These are phyloP conservation scores for Bufotes viridis DNA, from an alignment of 2,797 vertebrate species.

Conservation along the genomic window DNA sequence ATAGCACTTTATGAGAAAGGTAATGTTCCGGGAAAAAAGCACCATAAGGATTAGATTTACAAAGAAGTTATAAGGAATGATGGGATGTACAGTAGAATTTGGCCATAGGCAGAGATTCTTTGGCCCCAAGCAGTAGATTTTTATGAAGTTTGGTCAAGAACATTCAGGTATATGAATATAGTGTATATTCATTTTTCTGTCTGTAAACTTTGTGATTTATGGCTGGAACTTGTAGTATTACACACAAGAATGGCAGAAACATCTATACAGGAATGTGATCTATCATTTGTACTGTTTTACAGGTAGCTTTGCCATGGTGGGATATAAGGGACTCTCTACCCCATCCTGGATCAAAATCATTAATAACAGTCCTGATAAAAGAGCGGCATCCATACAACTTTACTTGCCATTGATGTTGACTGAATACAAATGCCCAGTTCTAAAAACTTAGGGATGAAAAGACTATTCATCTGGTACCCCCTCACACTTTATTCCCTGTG, in stretches of 20 bases:
- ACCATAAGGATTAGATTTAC: background rate
- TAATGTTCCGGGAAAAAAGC: slow-evolving; percentile 49
- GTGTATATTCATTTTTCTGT: background rate
- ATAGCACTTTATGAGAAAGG: slow-evolving; percentile 61
- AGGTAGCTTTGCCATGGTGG: slow-evolving; percentile 70
- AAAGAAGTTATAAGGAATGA: background rate
- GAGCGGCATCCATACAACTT: slow-evolving; percentile 64
- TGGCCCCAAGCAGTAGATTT: background rate
- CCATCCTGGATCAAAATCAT: slow-evolving; percentile 67
- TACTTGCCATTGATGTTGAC: slow-evolving; percentile 65
- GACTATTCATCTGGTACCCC: background rate
- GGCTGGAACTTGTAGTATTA: background rate
- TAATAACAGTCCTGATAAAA: slow-evolving; percentile 63
- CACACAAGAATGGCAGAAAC: background rate
- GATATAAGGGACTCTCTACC: slow-evolving; percentile 63
- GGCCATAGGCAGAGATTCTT: background rate
- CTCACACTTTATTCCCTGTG: background rate
- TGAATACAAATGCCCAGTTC: slow-evolving; percentile 61
- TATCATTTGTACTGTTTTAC: slow-evolving; percentile 24
- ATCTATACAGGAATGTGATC: background rate
- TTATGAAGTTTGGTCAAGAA: background rate
- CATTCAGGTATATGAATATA: background rate
- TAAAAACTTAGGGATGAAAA: background rate
- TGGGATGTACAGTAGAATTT: background rate
- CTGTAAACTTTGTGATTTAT: background rate